Evolutionary conservation across 2,113 vertebrate genomes (phyloP), one percentile per base, ranked within the genome.

Genomic region (Rutilus rutilus): DNA sequence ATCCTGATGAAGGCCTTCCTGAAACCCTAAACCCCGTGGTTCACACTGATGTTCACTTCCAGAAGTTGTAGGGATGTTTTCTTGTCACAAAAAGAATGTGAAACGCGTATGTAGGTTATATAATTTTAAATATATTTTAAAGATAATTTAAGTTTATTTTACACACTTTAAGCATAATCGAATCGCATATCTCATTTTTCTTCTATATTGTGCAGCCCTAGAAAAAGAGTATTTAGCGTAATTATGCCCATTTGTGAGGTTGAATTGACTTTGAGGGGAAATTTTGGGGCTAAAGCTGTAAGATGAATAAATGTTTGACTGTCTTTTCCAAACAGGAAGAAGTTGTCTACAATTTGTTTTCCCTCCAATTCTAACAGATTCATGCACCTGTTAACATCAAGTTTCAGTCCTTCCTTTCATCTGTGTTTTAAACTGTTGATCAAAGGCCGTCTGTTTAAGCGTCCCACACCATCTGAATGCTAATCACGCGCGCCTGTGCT

Each of bases 361-460:
- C 36, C 33, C 67, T 42, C 67, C 19, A 71, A 42, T 71, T 69
- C 33, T 36, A 69, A 36, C 65, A 0, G 33, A 11, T 19, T 54
- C 23, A 1, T 33, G 50, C 50, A 74, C 45, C 75, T 45, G 50
- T 60, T n/a, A 21, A 11, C 75, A 73, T 82, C 25, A 5, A 42
- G 27, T 73, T 57, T 39, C 25, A n/a, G 17, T 83, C 36, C 36
- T 75, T 50, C 73, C 45, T 50, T 76, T 71, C 47, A n/a, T 59
- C 47, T 67, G n/a, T 67, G n/a, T 52, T 14, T 42, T 64, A 78
- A 76, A 57, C 47, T 12, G 6, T 82, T 21, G 14, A 47, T 83
- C 64, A 81, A 81, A 81, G 59, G 39, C 78, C 1, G 7, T 27
- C 78, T 78, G 76, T 78, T 60, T 39, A 25, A 25, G 2, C 30